These are phyloP conservation scores for Charaxes varanes DNA, from an alignment of 1,140 invertebrate species.

Conservation along the genomic window DNA sequence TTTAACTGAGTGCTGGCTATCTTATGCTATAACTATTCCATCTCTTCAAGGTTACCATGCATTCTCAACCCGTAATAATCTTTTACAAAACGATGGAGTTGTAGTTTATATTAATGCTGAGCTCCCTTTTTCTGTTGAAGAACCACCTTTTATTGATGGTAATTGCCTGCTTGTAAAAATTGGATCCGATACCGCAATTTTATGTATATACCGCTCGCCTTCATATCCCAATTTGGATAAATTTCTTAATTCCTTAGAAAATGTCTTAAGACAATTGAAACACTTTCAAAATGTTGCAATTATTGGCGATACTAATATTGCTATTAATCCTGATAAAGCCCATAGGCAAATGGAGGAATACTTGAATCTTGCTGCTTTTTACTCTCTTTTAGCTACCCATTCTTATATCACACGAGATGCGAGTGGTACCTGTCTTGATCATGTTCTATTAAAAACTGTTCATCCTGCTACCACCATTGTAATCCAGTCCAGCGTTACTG, in stretches of 20 bases:
- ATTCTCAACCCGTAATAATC: background rate
- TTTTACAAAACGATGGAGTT: background rate
- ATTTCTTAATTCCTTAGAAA: slow-evolving; percentile 17
- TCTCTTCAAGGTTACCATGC: background rate
- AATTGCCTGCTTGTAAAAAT: slow-evolving; percentile 12
- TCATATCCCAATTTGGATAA: slow-evolving; percentile 11
- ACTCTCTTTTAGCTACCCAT: slow-evolving; percentile 8
- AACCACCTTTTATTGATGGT: background rate
- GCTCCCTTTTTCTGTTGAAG: background rate
- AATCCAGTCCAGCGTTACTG: slow-evolving; percentile 10
- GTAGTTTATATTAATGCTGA: background rate
- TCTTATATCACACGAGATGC: slow-evolving; percentile 1
- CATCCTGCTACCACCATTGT: slow-evolving; percentile 2
- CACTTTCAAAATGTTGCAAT: slow-evolving; percentile 11
- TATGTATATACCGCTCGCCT: slow-evolving; percentile 23
- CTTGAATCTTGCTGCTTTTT: slow-evolving; percentile 7
- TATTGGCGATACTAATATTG: slow-evolving; percentile 16
- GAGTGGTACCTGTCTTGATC: slow-evolving; percentile 10
- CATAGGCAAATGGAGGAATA: background rate
- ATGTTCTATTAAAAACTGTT: slow-evolving; percentile 15
- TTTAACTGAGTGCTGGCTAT: slow-evolving; percentile 1
- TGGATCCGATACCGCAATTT: slow-evolving; percentile 3
- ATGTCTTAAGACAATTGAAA: background rate
- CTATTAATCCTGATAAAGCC: slow-evolving; percentile 1
- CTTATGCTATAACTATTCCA: background rate